phyloP scores from a whole-genome alignment of 2,113 vertebrate genomes.

The Capreolus pygargus region DNA sequence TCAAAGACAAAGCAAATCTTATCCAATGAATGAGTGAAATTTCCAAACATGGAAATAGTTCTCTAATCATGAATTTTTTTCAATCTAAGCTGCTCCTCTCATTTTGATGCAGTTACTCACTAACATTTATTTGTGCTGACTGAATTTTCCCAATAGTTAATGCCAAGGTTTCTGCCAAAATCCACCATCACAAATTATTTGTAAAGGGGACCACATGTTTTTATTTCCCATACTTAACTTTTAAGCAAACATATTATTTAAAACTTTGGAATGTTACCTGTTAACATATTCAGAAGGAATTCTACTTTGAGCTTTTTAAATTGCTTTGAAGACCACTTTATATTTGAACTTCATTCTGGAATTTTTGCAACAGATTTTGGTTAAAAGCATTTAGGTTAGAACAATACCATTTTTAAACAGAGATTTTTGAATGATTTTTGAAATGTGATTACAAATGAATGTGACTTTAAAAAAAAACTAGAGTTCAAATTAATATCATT shows the following conservation, averaged over 20 bases:
- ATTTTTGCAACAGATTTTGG: constrained; percentile 34
- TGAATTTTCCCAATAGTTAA: constrained; percentile 18
- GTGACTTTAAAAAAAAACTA: background rate
- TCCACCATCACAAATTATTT: constrained; percentile 37
- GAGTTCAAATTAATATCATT: constrained; percentile 18
- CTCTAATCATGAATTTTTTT: background rate
- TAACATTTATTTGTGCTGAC: constrained; percentile 19
- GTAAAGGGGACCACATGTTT: background rate
- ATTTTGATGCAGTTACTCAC: background rate
- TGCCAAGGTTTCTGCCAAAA: constrained; percentile 20
- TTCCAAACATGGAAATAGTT: background rate
- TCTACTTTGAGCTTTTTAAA: constrained; percentile 37
- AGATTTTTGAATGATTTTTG: constrained; percentile 16
- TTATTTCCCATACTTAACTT: constrained; percentile 45
- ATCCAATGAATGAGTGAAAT: background rate
- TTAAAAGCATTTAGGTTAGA: background rate
- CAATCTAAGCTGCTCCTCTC: background rate
- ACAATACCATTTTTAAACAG: constrained; percentile 1
- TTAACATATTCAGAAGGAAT: constrained; percentile 2
- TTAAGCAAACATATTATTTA: constrained; percentile 31
- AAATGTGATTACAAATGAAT: constrained; percentile 18
- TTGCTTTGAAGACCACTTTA: background rate
- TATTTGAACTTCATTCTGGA: constrained; percentile 37
- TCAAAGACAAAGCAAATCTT: background rate
- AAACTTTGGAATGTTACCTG: background rate